Base-by-base conservation (phyloP, 2,888 invertebrate genomes). In the Rhagium mordax region DNA sequence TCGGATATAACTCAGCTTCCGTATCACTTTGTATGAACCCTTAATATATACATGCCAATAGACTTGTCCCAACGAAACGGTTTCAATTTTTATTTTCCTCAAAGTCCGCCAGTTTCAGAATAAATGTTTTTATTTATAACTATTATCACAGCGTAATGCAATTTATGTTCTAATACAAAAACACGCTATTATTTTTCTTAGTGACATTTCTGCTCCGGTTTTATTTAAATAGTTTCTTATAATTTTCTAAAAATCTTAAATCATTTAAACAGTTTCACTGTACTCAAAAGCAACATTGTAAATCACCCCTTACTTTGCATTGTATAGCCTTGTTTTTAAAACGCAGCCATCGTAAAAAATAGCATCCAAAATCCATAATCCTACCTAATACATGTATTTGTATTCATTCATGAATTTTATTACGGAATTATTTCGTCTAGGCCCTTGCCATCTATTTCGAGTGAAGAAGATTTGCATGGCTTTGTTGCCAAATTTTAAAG, bases 1-100 rank as follows among this genome's bases (percentile, higher is more conserved):
- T 76, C 61, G 60, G 51, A 66, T 71, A 70, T 49, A 69, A 76
- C 66, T 72, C 57, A 16, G 47, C 55, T 74, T 74, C 57, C 41
- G 71, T 68, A 74, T 74, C 67, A 68, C 68, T 74, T 65, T 53
- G 61, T 62, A 66, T 41, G 60, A 49, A 65, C 47, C 47, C 47
- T 16, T 59, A 47, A 61, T 20, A 47, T 61, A 47, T 61, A 61
- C 21, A 47, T 21, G 61, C 47, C 16, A 18, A 60, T 60, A 16
- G 18, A 51, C 18, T 51, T 51, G 41, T 41, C n/a, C n/a, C n/a
- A 15, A 13, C 13, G 41, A n/a, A n/a, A 41, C n/a, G n/a, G 2
- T 41, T 41, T 10, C 7, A 33, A 33, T 3, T 24, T 33, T 8
- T 1, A 33, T 8, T 33, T 33, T 33, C 6, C 1, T 7, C 29